A percentile compares a stretch with the other conserved stretches of the same genome.
Conservation (phyloP, 2,888 invertebrate species). For the Anaspis maculata region DNA sequence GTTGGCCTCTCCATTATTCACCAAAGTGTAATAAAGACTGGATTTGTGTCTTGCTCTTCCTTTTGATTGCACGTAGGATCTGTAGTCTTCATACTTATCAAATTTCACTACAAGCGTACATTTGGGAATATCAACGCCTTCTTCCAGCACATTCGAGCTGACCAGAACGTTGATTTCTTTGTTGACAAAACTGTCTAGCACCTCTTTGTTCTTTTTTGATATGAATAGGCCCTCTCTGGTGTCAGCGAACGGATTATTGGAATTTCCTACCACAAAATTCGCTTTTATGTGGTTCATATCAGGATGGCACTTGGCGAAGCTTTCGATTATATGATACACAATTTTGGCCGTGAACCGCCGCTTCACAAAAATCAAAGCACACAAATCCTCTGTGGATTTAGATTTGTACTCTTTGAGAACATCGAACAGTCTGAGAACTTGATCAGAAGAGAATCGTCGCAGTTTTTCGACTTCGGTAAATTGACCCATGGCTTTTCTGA, state of each 20-base stretch:
- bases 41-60: slow-evolving; percentile 68
- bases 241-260: slow-evolving; percentile 48
- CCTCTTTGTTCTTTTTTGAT: slow-evolving; percentile 44
- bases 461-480: slow-evolving; percentile 42
- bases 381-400: slow-evolving; percentile 45
- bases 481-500: slow-evolving; percentile 46
- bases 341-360: slow-evolving; percentile 69
- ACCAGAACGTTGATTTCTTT: slow-evolving; percentile 57
- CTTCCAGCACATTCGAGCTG: slow-evolving; percentile 78
- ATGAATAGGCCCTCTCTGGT: slow-evolving; percentile 49
- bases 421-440: slow-evolving; percentile 53
- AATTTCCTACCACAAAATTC: slow-evolving; percentile 67
- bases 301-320: slow-evolving; percentile 42
- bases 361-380: slow-evolving; percentile 64
- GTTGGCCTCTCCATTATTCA: slow-evolving; percentile 32
- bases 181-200: slow-evolving; percentile 49
- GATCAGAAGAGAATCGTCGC: slow-evolving; percentile 53
- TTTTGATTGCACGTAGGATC: slow-evolving; percentile 85
- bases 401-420: slow-evolving; percentile 52
- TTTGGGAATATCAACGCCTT: slow-evolving; percentile 78
- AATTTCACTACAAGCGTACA: slow-evolving; percentile 75
- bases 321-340: slow-evolving; percentile 58
- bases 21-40: slow-evolving; percentile 54
- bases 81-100: slow-evolving; percentile 60
- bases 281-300: slow-evolving; percentile 53